phyloP scores from a whole-genome alignment of 2,888 invertebrate species.

The Hololepta plana region DNA sequence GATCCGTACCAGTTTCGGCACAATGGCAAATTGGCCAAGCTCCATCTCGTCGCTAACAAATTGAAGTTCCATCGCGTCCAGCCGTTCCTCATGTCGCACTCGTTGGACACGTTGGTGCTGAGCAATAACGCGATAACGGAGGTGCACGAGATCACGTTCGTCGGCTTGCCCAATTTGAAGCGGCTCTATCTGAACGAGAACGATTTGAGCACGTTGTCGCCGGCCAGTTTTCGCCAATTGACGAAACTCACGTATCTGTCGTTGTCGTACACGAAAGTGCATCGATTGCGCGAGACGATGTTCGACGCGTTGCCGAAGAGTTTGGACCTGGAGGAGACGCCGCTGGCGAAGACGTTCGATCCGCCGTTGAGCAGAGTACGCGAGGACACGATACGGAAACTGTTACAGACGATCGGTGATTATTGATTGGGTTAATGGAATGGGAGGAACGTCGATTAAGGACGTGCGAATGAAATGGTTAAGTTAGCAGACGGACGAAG shows the following conservation, averaged over 20 bases:
- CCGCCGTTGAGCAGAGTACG: slow-evolving; percentile 21
- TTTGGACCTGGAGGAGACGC: slow-evolving; percentile 21
- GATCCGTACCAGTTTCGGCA: slow-evolving; percentile 19
- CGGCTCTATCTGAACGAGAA: slow-evolving; percentile 21
- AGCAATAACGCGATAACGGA: slow-evolving; percentile 20
- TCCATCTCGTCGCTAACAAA: slow-evolving; percentile 20
- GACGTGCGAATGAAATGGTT: too few species aligned
- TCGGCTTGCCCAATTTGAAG: slow-evolving; percentile 20
- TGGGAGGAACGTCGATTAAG: too few species aligned
- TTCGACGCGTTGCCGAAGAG: slow-evolving; percentile 20
- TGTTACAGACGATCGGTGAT: slow-evolving; percentile 13
- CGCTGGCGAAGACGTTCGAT: slow-evolving; percentile 20
- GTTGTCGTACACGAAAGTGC: slow-evolving; percentile 21
- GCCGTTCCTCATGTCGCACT: slow-evolving; percentile 19
- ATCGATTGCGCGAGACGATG: slow-evolving; percentile 20
- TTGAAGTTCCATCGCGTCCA: slow-evolving; percentile 17
- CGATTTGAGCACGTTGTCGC: slow-evolving; percentile 15
- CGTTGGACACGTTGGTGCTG: slow-evolving; percentile 20
- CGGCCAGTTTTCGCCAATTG: slow-evolving; percentile 19
- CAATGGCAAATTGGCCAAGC: slow-evolving; percentile 18
- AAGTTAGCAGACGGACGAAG: too few species aligned
- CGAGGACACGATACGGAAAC: slow-evolving; percentile 16
- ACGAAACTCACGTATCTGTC: slow-evolving; percentile 21
- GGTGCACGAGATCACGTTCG: slow-evolving; percentile 21
- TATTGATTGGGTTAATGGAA: too few species aligned